phyloP scores from a whole-genome alignment of 2,797 vertebrate genomes.

The Sebastes minor region DNA sequence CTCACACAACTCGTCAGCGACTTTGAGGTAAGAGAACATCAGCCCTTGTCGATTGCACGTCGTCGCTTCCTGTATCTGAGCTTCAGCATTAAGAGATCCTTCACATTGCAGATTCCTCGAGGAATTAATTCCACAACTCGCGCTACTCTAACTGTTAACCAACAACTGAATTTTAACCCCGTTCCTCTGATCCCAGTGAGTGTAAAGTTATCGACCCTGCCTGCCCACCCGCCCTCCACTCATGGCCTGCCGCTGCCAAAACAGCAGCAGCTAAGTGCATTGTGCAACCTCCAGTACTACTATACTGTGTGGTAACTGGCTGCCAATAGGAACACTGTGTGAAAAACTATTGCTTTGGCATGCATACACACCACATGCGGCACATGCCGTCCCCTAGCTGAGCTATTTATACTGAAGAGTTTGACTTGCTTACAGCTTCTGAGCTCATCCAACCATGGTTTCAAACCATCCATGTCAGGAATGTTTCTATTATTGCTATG shows the following conservation, averaged over 20 bases:
- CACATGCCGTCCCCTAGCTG: background rate
- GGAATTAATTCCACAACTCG: background rate
- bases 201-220: constrained; percentile 15
- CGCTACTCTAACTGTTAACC: constrained; percentile 9
- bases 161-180: background rate
- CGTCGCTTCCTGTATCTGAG: background rate
- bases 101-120: background rate
- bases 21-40: constrained; percentile 48
- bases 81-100: background rate
- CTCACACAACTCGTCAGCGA: background rate
- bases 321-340: constrained; percentile 6
- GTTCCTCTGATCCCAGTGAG: background rate
- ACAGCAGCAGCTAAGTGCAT: constrained; percentile 59
- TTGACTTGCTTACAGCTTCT: background rate
- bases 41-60: constrained; percentile 19
- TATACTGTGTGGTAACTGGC: constrained; percentile 6
- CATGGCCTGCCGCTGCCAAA: constrained; percentile 37
- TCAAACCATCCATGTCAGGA: constrained; percentile 6
- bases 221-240: background rate
- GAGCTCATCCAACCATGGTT: background rate
- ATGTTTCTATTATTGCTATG: constrained; percentile 1
- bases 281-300: constrained; percentile 45
- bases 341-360: constrained; percentile 46
- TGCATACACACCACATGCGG: constrained; percentile 23
- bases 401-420: background rate